Base-by-base conservation (phyloP, 2,797 vertebrate genomes). In the Valencia hispanica region DNA sequence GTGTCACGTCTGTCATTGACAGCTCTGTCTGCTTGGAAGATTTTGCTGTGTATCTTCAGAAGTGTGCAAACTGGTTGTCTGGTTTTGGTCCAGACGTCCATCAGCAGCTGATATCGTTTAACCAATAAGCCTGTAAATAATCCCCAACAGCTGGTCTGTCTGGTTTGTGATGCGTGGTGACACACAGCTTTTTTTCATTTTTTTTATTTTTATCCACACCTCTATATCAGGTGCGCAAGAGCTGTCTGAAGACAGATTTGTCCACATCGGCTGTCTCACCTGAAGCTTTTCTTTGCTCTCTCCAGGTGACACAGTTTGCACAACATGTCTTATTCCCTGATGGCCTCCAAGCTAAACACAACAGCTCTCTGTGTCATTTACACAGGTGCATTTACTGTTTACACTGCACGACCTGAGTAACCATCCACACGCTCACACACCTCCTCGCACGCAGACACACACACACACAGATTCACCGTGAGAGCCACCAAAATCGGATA, bases 341-440 rank as follows among this genome's bases (percentile, higher is more conserved):
- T 84, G 91, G 84, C 78, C 83, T 88, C 78, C 45, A 79, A 87
- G 83, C 80, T 88, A 83, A 92, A 94, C 91, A 92, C 88, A 91
- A 90, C 85, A 91, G 84, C 85, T 79, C 86, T 80, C 34, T 91
- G 75, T 94, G 90, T 89, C 91, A 94, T 96, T 95, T 95, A 91
- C 94, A 94, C 93, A 94, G 94, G 94, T 94, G 94, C 88, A 85
- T 91, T 85, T 80, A 89, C 55, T 94, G 88, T 95, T 95, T 95
- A 85, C 92, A 91, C 84, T 92, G 87, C 74, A 89, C 88, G 90
- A 91, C 92, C 91, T 84, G 91, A 93, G 91, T 83, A 93, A 94
- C 91, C 91, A 91, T 87, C 76, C 85, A 79, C 69, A 85, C 72
- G 68, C 47, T 83, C 81, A 77, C 75, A 85, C 75, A 87, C 77